These are phyloP conservation scores for Microctenopoma stevenorrisi DNA, from an alignment of 2,797 vertebrate genomes.

Conservation along the genomic window DNA sequence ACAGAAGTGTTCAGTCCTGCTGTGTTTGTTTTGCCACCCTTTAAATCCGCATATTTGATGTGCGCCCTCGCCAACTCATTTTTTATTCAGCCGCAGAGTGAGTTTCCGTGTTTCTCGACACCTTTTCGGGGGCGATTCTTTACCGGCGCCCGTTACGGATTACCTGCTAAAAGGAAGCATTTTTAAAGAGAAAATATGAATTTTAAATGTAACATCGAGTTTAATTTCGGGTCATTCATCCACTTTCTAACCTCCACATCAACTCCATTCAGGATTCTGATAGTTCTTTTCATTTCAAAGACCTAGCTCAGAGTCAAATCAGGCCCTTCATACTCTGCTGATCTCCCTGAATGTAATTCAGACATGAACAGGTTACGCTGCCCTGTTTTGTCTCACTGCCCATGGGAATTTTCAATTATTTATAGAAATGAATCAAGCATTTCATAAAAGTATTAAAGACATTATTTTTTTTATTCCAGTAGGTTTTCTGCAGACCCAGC, in stretches of 20 bases:
- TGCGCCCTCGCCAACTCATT: conserved; percentile 14
- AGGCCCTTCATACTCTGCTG: no score
- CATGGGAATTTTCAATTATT: no score
- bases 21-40: conserved; percentile 36
- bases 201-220: conserved; percentile 1
- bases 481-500: no score
- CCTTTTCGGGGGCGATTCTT: conserved; percentile 14
- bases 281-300: no score
- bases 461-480: no score
- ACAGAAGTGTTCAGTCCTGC: conserved; percentile 37
- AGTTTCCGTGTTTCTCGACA: conserved; percentile 24
- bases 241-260: neutral
- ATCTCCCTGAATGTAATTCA: no score
- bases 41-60: conserved; percentile 45
- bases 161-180: neutral
- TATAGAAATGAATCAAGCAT: no score
- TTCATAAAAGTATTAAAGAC: no score
- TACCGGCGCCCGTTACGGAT: conserved; percentile 13
- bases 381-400: no score
- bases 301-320: no score
- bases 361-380: no score
- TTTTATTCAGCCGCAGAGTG: conserved; percentile 39
- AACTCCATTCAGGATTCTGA: no score
- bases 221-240: conserved; percentile 1
- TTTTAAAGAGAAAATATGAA: neutral